Evolutionary conservation across 1,140 invertebrate species (phyloP), one percentile per base, ranked within the genome.

Genomic region (Mizuhopecten yessoensis): DNA sequence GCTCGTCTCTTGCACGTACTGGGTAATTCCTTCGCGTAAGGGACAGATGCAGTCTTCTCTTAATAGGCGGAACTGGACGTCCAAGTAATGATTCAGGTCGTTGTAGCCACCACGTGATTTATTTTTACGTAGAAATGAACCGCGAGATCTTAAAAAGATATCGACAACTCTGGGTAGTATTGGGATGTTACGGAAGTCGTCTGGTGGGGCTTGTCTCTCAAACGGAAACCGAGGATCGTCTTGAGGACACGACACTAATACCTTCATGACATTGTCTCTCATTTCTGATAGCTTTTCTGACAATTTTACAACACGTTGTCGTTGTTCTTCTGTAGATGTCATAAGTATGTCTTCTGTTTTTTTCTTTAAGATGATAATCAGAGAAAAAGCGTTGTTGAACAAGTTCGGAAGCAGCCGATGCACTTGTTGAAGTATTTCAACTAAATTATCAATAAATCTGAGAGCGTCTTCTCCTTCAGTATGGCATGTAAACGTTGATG

Each of bases 51-150:
- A 97, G 93, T 98, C 98, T 96, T 98, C 98, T 15, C 98, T 95
- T 36, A 98, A 95, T 7, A 98, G 96, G 17, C 98, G 95, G 94
- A 98, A n/a, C n/a, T n/a, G n/a, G n/a, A n/a, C n/a, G n/a, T n/a
- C n/a, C n/a, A n/a, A n/a, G n/a, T n/a, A n/a, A n/a, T n/a, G n/a
- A n/a, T n/a, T n/a, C n/a, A n/a, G n/a, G n/a, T n/a, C n/a, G n/a
- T n/a, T n/a, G n/a, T n/a, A n/a, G n/a, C n/a, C n/a, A n/a, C n/a
- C n/a, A n/a, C n/a, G n/a, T n/a, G n/a, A n/a, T n/a, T n/a, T n/a
- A n/a, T n/a, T n/a, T n/a, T n/a, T n/a, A n/a, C n/a, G n/a, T n/a
- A n/a, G n/a, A n/a, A n/a, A n/a, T 98, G 98, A 0, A 98, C 97
- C 94, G 98, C 98, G 11, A 98, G 96, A 95, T 99, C 98, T 93